Evolutionary conservation across 2,797 vertebrate species (phyloP).

Genomic region (Tiaroga cobitis): DNA sequence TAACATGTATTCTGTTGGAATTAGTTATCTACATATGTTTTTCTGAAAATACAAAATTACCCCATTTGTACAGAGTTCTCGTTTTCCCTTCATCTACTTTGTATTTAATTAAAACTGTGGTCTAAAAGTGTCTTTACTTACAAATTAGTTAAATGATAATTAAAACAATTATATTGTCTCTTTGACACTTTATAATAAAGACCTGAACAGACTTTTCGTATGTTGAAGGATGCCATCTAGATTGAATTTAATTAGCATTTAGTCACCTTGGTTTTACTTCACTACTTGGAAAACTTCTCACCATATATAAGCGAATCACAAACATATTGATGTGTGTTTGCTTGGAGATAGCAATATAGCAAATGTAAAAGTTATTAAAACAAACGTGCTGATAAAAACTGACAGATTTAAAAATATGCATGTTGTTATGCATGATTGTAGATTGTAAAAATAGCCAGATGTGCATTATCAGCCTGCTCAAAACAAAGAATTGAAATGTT

Average conservation of each 20-base stretch:
- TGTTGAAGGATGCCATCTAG: neutral
- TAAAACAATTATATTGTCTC: neutral
- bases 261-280: neutral
- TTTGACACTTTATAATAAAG: neutral
- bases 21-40: neutral
- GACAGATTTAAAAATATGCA: neutral
- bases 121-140: neutral
- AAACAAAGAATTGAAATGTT: neutral
- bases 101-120: neutral
- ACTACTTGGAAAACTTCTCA: neutral
- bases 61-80: neutral
- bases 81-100: neutral
- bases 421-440: neutral
- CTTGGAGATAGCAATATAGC: neutral
- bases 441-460: neutral
- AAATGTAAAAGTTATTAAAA: slow-evolving; percentile 2
- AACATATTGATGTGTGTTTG: neutral
- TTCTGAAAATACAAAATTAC: neutral
- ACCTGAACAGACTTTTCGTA: neutral
- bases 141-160: neutral
- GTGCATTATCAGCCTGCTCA: neutral
- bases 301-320: neutral
- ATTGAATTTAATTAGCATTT: neutral
- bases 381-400: neutral
- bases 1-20: neutral